Base-by-base conservation (phyloP, 2,888 invertebrate genomes). In the Coenonympha arcania region DNA sequence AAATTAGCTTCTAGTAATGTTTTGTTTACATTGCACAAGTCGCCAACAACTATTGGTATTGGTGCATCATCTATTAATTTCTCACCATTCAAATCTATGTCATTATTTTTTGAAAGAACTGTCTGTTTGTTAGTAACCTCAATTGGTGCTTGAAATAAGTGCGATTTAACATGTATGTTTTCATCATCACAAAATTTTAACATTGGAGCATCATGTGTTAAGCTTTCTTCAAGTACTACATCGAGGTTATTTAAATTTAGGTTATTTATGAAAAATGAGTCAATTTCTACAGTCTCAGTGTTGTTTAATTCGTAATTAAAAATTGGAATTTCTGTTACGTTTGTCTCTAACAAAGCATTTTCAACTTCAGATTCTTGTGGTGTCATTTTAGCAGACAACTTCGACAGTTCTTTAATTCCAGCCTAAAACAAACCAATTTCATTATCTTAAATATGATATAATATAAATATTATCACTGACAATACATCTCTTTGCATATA, bases 361-460 rank as follows among this genome's bases (percentile, higher is more conserved):
- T 42, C 31, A 44, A 44, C 33, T 34, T 44, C 44, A 5, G 34
- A 11, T 24, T 44, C 44, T 44, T 44, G 33, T 18, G 11, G 16
- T 34, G 34, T 24, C 6, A 15, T 19, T 19, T 43, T 43, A 44
- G 44, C 2, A 34, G 36, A 45, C 16, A 37, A 37, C 37, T 45
- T 45, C 45, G 8, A 45, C 45, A 37, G 26, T 37, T 45, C 45
- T 28, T 28, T 26, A 13, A 28, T 28, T 22, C 45, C 45, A 28
- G 36, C 45, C 45, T 45, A 45, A 45, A 45, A 45, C 45, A 45
- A 45, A 45, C 45, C 36, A 45, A 45, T 28, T 13, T 26, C 15
- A 45, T 45, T 45, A 45, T 13, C 11, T 8, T 8, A 33, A n/a
- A 31, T 33, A 9, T 28, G 11, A 28, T 28, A 28, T 11, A 26